These are phyloP conservation scores for Salvator merianae DNA, from an alignment of 2,113 vertebrate species.

Conservation along the genomic window DNA sequence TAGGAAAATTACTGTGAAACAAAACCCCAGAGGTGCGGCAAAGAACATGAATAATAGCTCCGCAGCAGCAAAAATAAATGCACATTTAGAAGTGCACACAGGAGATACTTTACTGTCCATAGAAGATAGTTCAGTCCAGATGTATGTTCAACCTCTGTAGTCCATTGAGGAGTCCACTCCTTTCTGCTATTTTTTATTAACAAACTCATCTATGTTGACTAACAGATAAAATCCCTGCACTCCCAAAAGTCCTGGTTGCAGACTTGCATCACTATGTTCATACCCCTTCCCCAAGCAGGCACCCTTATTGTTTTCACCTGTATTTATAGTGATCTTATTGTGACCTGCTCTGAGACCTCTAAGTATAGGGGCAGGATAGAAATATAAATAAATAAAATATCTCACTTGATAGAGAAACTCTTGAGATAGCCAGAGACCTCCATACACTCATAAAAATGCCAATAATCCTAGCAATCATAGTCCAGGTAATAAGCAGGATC, in stretches of 20 bases:
- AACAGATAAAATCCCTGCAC: not conserved
- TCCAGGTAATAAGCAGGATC: not conserved
- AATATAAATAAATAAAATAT: not conserved
- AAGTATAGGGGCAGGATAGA: no score
- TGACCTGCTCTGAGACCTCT: no score
- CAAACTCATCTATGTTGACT: not conserved
- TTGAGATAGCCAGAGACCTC: not conserved
- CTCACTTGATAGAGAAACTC: not conserved
- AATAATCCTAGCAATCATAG: not conserved
- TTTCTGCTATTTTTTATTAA: not conserved
- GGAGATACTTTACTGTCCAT: slow-evolving; percentile 28
- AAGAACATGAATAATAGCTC: slow-evolving; percentile 31
- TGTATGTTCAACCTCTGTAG: not conserved
- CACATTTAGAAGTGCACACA: slow-evolving; percentile 17
- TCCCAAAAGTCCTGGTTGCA: not conserved
- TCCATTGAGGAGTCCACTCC: not conserved
- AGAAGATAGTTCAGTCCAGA: slow-evolving; percentile 4
- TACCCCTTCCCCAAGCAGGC: no score
- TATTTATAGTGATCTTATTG: no score
- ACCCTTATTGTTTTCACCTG: no score
- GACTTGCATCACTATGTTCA: not conserved
- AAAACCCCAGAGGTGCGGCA: slow-evolving; percentile 49
- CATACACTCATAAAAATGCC: not conserved
- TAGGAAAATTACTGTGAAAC: slow-evolving; percentile 62
- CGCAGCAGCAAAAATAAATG: slow-evolving; percentile 26